These are phyloP conservation scores for Myanophis thanlyinensis DNA, from an alignment of 2,113 vertebrate genomes.

Conservation along the genomic window DNA sequence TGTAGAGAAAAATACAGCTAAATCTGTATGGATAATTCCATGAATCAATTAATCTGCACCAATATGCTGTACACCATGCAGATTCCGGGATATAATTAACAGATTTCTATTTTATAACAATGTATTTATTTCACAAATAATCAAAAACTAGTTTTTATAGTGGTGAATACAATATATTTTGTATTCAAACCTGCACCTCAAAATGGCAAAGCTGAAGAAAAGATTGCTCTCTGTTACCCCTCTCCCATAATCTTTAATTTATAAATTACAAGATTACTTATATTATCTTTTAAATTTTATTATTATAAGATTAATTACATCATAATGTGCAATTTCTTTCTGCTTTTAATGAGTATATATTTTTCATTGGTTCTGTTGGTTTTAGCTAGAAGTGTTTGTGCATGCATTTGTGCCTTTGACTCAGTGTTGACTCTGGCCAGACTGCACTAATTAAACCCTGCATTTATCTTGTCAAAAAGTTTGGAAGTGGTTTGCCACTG, in stretches of 20 bases:
- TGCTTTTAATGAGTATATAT: background rate
- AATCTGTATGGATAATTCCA: background rate
- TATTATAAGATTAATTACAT: background rate
- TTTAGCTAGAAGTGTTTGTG: background rate
- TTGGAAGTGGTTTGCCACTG: background rate
- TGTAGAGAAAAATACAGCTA: background rate
- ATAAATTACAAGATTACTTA: background rate
- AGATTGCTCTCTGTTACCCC: background rate
- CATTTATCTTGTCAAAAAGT: background rate
- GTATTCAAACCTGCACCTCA: background rate
- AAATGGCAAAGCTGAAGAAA: background rate
- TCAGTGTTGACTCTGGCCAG: background rate
- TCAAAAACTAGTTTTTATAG: background rate
- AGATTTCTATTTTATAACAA: background rate
- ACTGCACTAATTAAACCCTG: background rate
- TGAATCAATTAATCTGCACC: background rate
- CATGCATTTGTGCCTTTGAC: background rate
- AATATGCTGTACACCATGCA: background rate
- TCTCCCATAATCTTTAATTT: background rate
- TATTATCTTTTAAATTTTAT: background rate
- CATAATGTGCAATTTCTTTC: background rate
- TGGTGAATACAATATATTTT: background rate
- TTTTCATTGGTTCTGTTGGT: background rate
- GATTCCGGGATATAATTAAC: background rate
- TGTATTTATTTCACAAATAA: background rate